Percentiles rank a stretch among this genome's conserved stretches.
Conservation (phyloP, 1,140 invertebrate species). For the Heliothis virescens region DNA sequence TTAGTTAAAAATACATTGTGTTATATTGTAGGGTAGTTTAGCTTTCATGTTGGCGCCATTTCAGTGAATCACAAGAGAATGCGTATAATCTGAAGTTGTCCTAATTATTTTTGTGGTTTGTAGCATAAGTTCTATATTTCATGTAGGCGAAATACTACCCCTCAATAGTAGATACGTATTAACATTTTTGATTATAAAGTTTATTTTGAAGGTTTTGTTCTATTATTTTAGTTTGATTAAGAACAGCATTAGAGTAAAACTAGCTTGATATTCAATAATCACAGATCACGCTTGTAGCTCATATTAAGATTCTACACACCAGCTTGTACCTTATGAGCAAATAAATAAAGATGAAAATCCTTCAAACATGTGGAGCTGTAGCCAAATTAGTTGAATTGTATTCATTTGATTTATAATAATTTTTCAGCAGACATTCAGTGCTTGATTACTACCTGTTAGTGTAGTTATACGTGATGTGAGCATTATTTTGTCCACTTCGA, state of each 20-base stretch:
- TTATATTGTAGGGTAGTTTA: background rate
- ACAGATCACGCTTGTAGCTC: slow-evolving; percentile 56
- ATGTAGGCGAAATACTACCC: background rate
- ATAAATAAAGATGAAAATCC: background rate
- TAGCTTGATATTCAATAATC: slow-evolving; percentile 51
- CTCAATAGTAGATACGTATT: background rate
- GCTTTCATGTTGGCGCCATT: background rate
- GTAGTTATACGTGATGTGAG: too few relatives aligned
- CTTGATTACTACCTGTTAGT: too few relatives aligned
- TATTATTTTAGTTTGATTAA: background rate
- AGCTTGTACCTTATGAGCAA: background rate
- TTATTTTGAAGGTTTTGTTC: background rate
- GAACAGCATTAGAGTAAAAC: slow-evolving; percentile 29
- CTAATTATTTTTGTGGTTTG: too few relatives aligned
- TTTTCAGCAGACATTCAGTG: too few relatives aligned
- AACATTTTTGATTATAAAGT: background rate
- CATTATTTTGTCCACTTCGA: too few relatives aligned
- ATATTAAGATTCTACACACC: slow-evolving; percentile 31
- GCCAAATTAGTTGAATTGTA: too few relatives aligned
- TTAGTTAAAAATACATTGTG: too few relatives aligned
- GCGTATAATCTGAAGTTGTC: too few relatives aligned
- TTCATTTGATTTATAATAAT: too few relatives aligned
- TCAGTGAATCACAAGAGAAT: too few relatives aligned
- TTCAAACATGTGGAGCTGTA: too few relatives aligned
- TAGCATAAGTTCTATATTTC: too few relatives aligned